These are phyloP conservation scores for Hydrozoanthus tunicans DNA, from an alignment of 64 coral and sea anemone genomes.

Conservation along the genomic window DNA sequence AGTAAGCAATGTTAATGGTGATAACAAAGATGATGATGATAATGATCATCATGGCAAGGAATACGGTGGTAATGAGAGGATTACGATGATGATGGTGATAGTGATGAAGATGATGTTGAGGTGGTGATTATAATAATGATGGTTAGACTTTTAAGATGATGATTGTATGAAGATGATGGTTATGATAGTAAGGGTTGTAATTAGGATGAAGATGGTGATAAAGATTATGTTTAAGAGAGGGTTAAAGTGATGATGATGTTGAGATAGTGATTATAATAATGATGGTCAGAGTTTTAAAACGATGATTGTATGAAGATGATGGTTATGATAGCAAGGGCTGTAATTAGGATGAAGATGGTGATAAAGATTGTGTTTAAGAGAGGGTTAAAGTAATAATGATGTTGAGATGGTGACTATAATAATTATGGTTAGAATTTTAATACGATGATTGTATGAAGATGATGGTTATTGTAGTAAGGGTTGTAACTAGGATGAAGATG, in stretches of 20 bases:
- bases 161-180: background rate
- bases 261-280: background rate
- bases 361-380: background rate
- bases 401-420: background rate
- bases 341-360: background rate
- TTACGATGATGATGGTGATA: background rate
- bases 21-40: background rate
- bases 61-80: background rate
- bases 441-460: too few relatives aligned
- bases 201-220: background rate
- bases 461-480: too few relatives aligned
- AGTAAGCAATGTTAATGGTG: slow-evolving; percentile 40
- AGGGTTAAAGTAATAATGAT: background rate
- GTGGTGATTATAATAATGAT: too few relatives aligned
- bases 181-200: background rate
- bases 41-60: background rate
- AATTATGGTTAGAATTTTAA: background rate
- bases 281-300: background rate
- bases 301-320: background rate
- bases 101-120: background rate
- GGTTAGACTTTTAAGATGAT: background rate
- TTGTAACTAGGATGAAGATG: too few relatives aligned
- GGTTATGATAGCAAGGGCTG: background rate
- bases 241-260: background rate
- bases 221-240: too few relatives aligned